Evolutionary conservation across 2,888 invertebrate genomes (phyloP).

Genomic region (Exephanes ischioxanthus): DNA sequence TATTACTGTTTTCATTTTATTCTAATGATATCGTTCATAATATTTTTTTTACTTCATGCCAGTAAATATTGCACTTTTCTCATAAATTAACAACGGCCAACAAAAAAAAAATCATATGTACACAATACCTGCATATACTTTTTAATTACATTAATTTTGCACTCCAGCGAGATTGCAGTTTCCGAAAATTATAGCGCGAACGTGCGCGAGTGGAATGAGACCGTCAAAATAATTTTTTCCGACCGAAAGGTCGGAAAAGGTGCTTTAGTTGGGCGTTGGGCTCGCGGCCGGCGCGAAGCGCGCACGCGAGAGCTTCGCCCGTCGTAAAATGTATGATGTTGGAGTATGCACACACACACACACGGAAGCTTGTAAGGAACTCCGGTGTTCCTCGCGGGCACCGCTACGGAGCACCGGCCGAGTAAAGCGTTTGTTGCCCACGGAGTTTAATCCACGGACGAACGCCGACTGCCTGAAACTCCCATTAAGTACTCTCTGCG

Average conservation of each 20-base stretch:
- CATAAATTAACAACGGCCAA: no score
- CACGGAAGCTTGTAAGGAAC: neutral
- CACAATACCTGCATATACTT: neutral
- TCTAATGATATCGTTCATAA: no score
- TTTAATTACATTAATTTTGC: neutral
- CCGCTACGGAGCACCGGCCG: constrained; percentile 5
- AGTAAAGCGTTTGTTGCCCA: constrained; percentile 5
- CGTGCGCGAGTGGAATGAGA: neutral
- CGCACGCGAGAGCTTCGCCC: neutral
- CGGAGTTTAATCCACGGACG: constrained; percentile 50
- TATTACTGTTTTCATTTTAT: no score
- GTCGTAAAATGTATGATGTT: neutral
- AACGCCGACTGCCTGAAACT: constrained; percentile 25
- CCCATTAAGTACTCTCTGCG: constrained; percentile 51
- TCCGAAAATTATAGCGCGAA: neutral
- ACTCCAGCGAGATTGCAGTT: neutral
- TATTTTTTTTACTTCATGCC: no score
- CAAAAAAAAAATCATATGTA: neutral
- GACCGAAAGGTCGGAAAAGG: neutral
- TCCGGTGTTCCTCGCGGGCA: neutral
- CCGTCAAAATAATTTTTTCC: constrained; percentile 7
- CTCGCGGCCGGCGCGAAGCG: neutral
- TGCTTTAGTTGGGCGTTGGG: no score
- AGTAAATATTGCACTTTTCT: no score
- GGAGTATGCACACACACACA: neutral